Evolutionary conservation across 2,113 vertebrate species (phyloP), one percentile per base, ranked within the genome.

Genomic region (Formicarius rufipectus): DNA sequence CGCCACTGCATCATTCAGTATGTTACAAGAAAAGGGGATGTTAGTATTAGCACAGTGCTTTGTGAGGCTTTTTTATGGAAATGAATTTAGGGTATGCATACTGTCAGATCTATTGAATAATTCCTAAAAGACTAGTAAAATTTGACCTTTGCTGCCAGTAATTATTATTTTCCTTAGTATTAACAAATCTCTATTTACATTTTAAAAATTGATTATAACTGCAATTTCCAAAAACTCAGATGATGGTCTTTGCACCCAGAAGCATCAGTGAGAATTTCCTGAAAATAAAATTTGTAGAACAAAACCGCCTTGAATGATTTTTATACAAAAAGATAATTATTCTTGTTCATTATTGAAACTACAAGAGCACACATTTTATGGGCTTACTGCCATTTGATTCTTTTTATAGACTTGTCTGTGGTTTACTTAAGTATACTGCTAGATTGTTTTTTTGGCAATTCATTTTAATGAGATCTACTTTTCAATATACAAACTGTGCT

Each of bases 381-480:
- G 77, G 58, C 47, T 84, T 87, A 89, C 39, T 94, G 83, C 40
- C 52, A 88, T 90, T 85, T 95, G 67, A 90, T 95, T 95, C 16
- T 97, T 97, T 91, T 92, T 91, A 68, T 83, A 82, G 77, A 67
- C 50, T 94, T 58, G 58, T 53, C 76, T 95, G 59, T 87, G 62
- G 72, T 95, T 97, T 86, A 71, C 53, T 86, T 88, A 84, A 87
- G 78, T 96, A 71, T 88, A 94, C 64, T 92, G 83, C 93, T 95
- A 69, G 94, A 37, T 33, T 75, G 78, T 96, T 88, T 88, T 93
- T 81, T 71, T 87, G 91, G 53, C 85, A 74, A 92, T 96, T 52
- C 87, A 91, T 97, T 97, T 87, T 85, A 84, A 84, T 97, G 81
- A 83, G 87, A 82, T 92, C 92, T 97, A 64, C 91, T 95, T 96